Base-by-base conservation (phyloP, 2,888 invertebrate genomes). In the Anoplius nigerrimus region DNA sequence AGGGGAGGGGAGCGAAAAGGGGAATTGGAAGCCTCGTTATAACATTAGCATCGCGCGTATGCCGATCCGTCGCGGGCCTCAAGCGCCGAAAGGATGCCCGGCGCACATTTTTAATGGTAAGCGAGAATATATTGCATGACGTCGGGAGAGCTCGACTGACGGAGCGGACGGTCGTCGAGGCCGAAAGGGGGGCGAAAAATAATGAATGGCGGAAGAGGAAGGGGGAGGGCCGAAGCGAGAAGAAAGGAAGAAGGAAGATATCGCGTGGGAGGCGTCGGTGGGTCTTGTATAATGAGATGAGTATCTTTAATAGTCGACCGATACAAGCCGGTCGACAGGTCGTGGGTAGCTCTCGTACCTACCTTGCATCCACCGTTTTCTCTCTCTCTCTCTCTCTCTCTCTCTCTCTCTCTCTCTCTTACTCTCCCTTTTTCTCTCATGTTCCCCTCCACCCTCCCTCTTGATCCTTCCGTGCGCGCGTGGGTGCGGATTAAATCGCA, bases 231-330 rank as follows among this genome's bases (percentile, higher is more conserved):
- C 20, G 51, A 60, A 18, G 27, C 13, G 45, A 22, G 3, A 18
- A 42, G 24, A 16, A 13, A 22, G 51, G 42, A 42, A 34, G 22
- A 73, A 65, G 57, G 58, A 68, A 59, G 73, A 62, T 61, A 71
- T 71, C 48, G 63, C 63, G 71, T 74, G 52, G 71, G 66, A 62
- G 64, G 62, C 61, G 64, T 67, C 63, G 64, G 66, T 62, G 61
- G 62, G 45, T 48, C 63, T 66, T 61, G 71, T 64, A 63, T 72
- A 74, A 72, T 65, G 61, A 72, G 65, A 72, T 52, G 74, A 69
- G 67, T 70, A 72, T 74, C 67, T 67, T 69, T 72, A 69, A 72
- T 72, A 72, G 67, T 53, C 34, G 11, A 42, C 58, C 55, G 69
- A 61, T 68, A 72, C 61, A 54, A 62, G 71, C 15, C 62, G 68